phyloP scores from a whole-genome alignment of 2,888 invertebrate genomes.

The Drosophila kambysellisi region DNA sequence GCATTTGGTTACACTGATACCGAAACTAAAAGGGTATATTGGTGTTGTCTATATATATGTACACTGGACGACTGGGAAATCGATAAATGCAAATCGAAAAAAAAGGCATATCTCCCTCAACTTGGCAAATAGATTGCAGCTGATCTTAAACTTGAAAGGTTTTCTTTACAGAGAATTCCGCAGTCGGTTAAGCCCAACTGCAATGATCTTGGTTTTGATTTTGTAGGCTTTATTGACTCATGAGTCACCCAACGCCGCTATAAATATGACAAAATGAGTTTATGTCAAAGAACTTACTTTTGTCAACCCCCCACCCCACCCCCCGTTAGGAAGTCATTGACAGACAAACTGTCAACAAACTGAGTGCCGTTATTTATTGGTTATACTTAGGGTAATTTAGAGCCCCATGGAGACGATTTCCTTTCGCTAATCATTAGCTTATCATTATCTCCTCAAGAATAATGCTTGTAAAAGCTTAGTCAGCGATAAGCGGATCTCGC shows the following conservation, averaged over 20 bases:
- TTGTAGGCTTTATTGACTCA: conserved; percentile 8
- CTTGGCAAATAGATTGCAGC: not conserved
- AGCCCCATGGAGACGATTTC: not conserved
- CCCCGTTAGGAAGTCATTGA: not conserved
- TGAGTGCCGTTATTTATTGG: not conserved
- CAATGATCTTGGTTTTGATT: not conserved
- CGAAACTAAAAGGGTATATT: not conserved
- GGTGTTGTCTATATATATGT: not conserved
- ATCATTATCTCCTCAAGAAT: not conserved
- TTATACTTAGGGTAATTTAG: not conserved
- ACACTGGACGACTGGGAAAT: not conserved
- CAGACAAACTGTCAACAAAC: not conserved
- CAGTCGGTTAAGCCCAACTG: not conserved
- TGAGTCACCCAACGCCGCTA: conserved; percentile 26
- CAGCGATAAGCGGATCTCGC: not conserved
- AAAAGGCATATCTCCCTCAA: not conserved
- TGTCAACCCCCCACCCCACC: not conserved
- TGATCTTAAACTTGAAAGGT: not conserved
- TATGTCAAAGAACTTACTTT: not conserved
- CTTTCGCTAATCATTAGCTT: not conserved
- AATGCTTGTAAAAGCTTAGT: not conserved
- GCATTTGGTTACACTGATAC: not conserved
- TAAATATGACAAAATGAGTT: conserved; percentile 5
- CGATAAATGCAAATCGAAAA: not conserved
- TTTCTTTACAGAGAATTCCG: not conserved